Evolutionary conservation across 2,113 vertebrate species (phyloP).

Genomic region (Pseudois nayaur): DNA sequence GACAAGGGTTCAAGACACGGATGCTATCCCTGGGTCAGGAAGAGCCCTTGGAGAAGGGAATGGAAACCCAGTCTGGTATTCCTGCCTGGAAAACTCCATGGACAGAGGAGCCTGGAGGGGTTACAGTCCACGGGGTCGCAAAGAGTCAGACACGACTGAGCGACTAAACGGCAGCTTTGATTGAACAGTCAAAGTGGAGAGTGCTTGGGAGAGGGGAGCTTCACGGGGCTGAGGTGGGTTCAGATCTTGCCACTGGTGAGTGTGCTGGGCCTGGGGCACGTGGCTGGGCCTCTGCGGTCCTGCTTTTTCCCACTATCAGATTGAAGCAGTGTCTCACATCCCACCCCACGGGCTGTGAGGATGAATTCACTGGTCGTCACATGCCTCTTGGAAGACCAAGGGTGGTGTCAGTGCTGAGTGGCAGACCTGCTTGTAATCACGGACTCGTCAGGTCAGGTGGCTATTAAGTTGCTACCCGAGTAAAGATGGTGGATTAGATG

Average conservation of each 20-base stretch:
- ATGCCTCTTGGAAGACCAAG: fast-evolving
- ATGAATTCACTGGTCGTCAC: fast-evolving
- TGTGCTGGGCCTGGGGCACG: too few relatives aligned
- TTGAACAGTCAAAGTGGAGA: not conserved
- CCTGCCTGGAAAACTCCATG: not conserved
- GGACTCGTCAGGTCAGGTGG: not conserved
- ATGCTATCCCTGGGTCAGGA: not conserved
- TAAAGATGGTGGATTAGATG: not conserved
- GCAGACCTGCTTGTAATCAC: not conserved
- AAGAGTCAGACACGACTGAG: not conserved
- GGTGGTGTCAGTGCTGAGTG: not conserved
- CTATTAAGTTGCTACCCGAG: not conserved
- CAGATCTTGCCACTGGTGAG: fast-evolving
- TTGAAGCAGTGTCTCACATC: fast-evolving
- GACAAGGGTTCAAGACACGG: not conserved
- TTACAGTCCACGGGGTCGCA: not conserved
- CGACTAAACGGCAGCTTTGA: not conserved
- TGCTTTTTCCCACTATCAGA: too few relatives aligned
- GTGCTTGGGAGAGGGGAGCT: not conserved
- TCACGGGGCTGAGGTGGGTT: fast-evolving
- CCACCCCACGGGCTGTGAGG: fast-evolving
- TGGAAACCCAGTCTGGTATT: not conserved
- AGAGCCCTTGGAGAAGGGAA: not conserved
- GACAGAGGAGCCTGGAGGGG: not conserved
- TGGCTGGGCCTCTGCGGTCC: fast-evolving